phyloP scores from a whole-genome alignment of 2,797 vertebrate species.

The Tenualosa ilisha region DNA sequence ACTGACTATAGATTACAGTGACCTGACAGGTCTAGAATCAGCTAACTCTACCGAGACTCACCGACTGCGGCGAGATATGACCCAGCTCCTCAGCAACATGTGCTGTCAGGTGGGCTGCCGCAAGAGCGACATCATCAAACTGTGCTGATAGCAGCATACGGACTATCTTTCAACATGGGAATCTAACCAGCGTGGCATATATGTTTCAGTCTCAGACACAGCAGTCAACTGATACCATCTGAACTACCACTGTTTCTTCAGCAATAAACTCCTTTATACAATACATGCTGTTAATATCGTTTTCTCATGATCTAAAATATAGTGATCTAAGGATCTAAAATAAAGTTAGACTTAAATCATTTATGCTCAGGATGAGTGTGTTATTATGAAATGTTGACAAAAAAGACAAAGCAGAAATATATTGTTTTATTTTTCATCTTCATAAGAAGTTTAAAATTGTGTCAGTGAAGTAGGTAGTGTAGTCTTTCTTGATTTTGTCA shows the following conservation, averaged over 20 bases:
- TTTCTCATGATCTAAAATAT: background rate
- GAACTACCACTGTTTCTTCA: background rate
- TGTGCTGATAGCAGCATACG: constrained; percentile 62
- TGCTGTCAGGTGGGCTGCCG: constrained; percentile 72
- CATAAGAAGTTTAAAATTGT: background rate
- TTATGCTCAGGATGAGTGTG: background rate
- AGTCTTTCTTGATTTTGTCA: background rate
- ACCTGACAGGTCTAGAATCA: constrained; percentile 33
- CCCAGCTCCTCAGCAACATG: constrained; percentile 53
- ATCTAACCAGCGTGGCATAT: background rate
- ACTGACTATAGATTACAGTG: constrained; percentile 47
- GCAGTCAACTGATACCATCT: background rate
- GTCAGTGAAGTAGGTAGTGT: background rate
- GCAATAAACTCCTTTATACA: background rate
- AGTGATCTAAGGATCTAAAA: background rate
- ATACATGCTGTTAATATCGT: background rate
- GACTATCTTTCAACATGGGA: background rate
- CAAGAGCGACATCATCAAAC: constrained; percentile 66
- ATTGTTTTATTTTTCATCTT: background rate
- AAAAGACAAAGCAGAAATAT: background rate
- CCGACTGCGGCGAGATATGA: constrained; percentile 57
- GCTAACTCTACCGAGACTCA: constrained; percentile 31
- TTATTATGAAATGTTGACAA: background rate
- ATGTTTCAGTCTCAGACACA: background rate
- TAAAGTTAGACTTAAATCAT: background rate